A percentile compares a stretch with the other conserved stretches of the same genome.
Conservation (phyloP, 2,797 vertebrate genomes). For the Halcyon leucocephala region DNA sequence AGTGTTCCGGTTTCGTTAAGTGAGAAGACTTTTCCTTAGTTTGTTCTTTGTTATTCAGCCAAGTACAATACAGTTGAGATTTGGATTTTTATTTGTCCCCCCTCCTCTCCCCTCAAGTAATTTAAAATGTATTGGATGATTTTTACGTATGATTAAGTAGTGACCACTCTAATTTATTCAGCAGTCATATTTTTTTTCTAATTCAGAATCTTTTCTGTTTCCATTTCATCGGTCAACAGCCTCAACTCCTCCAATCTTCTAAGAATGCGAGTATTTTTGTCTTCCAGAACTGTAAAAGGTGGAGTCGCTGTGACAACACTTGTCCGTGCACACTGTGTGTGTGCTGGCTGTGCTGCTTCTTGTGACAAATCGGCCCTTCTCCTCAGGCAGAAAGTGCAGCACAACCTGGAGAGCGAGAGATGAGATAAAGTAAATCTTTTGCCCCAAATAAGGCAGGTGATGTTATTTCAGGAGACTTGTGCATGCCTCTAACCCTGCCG, state of each 20-base stretch:
- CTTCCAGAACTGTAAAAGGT: not conserved
- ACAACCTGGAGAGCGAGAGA: not conserved
- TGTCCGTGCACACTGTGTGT: not conserved
- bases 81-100: not conserved
- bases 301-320: slow-evolving; percentile 16
- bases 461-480: not conserved
- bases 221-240: not conserved
- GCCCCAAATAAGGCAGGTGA: not conserved
- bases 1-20: not conserved
- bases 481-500: not conserved
- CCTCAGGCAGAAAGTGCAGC: not conserved
- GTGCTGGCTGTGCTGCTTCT: not conserved
- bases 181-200: not conserved
- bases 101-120: not conserved
- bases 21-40: not conserved
- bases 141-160: not conserved
- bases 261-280: not conserved
- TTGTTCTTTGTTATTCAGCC: not conserved
- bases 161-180: not conserved
- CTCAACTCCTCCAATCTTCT: not conserved
- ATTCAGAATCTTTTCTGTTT: not conserved
- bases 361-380: not conserved
- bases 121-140: not conserved
- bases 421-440: slow-evolving; percentile 7
- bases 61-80: not conserved